Conservation (phyloP, 2,113 vertebrate species). For the Upupa epops region DNA sequence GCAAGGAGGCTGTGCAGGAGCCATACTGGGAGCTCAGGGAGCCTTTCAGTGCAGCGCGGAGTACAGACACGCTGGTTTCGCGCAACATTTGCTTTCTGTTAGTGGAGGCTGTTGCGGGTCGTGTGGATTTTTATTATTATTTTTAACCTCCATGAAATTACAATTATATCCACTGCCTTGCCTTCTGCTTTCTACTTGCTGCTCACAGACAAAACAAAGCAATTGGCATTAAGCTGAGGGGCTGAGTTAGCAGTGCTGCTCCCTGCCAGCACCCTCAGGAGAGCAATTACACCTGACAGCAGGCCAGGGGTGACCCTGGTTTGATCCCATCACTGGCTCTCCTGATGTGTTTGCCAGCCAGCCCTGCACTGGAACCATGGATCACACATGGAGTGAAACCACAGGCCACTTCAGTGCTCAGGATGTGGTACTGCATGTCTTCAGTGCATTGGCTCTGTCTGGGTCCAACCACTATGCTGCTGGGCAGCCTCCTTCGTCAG, state of each 20-base stretch:
- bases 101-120: neutral
- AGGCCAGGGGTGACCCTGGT: neutral
- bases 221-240: neutral
- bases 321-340: neutral
- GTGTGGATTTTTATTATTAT: neutral
- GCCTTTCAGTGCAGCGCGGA: neutral
- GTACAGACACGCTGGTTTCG: conserved; percentile 32
- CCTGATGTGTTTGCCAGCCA: neutral
- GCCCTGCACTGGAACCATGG: neutral
- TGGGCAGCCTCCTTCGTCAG: neutral
- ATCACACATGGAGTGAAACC: neutral
- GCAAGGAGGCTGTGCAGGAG: neutral
- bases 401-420: neutral
- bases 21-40: neutral
- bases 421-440: neutral
- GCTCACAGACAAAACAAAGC: neutral
- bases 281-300: neutral
- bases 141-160: conserved; percentile 31
- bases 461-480: neutral
- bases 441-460: neutral
- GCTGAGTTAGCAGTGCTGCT: neutral
- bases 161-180: neutral
- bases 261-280: neutral
- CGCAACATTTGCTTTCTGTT: conserved; percentile 44
- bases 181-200: neutral